Evolutionary conservation across 2,113 vertebrate species (phyloP).

Genomic region (Myodes glareolus): DNA sequence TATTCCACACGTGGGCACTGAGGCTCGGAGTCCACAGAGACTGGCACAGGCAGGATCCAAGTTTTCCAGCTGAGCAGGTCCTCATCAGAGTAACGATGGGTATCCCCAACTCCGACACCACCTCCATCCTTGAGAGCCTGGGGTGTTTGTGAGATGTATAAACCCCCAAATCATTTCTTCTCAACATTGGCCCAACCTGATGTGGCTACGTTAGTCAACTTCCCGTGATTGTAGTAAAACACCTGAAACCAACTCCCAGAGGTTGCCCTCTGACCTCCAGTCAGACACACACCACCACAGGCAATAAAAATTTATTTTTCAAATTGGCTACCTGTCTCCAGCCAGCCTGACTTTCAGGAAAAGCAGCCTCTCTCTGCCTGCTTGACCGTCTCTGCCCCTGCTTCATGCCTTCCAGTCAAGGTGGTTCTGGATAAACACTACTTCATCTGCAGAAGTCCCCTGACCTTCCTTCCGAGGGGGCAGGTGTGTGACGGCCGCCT

Average conservation of each 20-base stretch:
- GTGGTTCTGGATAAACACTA: constrained; percentile 88
- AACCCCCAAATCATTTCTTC: not conserved
- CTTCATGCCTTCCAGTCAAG: constrained; percentile 85
- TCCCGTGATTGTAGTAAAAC: not conserved
- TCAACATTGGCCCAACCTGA: not conserved
- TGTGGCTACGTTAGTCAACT: not conserved
- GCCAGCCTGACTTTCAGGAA: not conserved
- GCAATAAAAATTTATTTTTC: not conserved
- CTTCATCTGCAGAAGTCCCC: constrained; percentile 89
- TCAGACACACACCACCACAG: no score
- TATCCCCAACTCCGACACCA: not conserved
- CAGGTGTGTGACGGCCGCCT: constrained; percentile 87
- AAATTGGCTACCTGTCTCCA: not conserved
- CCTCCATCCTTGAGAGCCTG: not conserved
- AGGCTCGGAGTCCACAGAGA: not conserved
- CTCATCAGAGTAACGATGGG: not conserved
- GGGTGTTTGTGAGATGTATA: not conserved
- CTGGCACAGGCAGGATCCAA: not conserved
- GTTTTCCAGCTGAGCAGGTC: not conserved
- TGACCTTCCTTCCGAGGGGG: constrained; percentile 88
- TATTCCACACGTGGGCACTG: not conserved
- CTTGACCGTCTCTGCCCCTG: not conserved
- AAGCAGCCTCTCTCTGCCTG: not conserved
- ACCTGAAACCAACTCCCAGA: not conserved
- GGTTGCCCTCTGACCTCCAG: not conserved